These are phyloP conservation scores for Chloroclystis v-ata DNA, from an alignment of 2,888 invertebrate genomes.

Conservation along the genomic window DNA sequence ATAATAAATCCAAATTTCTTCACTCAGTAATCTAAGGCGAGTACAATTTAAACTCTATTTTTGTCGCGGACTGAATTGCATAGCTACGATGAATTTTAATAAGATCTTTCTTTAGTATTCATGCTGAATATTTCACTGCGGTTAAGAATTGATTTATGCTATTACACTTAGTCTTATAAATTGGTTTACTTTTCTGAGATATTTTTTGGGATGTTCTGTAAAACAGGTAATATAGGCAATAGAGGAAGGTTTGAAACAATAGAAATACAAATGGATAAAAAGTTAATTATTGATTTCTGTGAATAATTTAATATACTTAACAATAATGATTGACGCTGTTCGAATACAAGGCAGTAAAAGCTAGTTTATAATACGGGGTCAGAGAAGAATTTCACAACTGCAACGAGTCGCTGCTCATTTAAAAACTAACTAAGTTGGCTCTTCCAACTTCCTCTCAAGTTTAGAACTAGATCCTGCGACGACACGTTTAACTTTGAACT, in stretches of 20 bases:
- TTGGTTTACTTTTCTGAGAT: constrained; percentile 34
- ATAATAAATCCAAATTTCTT: no score
- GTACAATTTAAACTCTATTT: constrained; percentile 36
- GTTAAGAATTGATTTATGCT: constrained; percentile 58
- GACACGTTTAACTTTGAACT: constrained; percentile 41
- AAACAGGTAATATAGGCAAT: no score
- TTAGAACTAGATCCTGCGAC: constrained; percentile 20
- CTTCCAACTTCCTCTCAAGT: constrained; percentile 41
- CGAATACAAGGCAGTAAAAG: constrained; percentile 27
- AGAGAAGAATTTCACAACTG: constrained; percentile 41
- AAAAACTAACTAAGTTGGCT: constrained; percentile 49
- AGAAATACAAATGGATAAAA: no score
- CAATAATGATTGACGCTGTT: no score
- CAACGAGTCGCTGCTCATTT: constrained; percentile 52
- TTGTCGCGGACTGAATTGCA: constrained; percentile 47
- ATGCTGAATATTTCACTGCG: constrained; percentile 42
- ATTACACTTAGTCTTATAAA: constrained; percentile 51
- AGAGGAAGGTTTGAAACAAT: no score
- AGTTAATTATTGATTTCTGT: no score
- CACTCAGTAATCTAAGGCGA: constrained; percentile 30
- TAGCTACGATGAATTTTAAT: constrained; percentile 52
- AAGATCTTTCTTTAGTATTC: constrained; percentile 52
- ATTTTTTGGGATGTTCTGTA: constrained; percentile 21
- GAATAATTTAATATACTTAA: no score
- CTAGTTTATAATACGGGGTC: constrained; percentile 38